A percentile compares a stretch with the other conserved stretches of the same genome.
phyloP scores from a whole-genome alignment of 2,888 invertebrate genomes.

The Meteorus cinctellus region DNA sequence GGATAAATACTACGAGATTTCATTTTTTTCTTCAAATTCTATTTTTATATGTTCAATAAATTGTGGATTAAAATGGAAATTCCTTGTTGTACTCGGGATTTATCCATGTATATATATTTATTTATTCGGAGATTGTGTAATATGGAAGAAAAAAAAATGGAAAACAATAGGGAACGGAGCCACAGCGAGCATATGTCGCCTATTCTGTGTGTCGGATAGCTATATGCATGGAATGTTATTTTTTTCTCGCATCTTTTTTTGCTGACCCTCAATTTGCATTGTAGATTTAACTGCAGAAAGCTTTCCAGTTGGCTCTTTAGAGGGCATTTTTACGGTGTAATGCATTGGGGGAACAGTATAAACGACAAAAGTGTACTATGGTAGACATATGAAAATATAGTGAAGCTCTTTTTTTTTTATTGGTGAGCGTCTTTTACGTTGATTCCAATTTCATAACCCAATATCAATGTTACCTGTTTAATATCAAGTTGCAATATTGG shows the following conservation, averaged over 20 bases:
- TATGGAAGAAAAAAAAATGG: slow-evolving; percentile 43
- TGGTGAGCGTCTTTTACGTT: background rate
- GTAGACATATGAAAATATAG: background rate
- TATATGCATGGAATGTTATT: slow-evolving; percentile 51
- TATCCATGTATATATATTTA: slow-evolving; percentile 12
- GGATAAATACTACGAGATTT: background rate
- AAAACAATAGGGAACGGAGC: slow-evolving; percentile 23
- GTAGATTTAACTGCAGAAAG: slow-evolving; percentile 64
- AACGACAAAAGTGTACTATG: slow-evolving; percentile 5
- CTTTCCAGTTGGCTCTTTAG: slow-evolving; percentile 58
- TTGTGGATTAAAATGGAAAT: slow-evolving; percentile 60
- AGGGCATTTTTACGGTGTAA: slow-evolving; percentile 58
- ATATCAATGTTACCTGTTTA: no score
- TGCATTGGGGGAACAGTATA: slow-evolving; percentile 42
- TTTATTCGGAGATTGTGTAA: slow-evolving; percentile 55
- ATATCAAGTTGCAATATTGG: background rate
- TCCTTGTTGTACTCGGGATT: slow-evolving; percentile 49
- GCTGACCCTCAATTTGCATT: slow-evolving; percentile 62
- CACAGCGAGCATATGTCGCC: slow-evolving; percentile 58
- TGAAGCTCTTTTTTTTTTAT: background rate
- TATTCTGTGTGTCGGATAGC: slow-evolving; percentile 52
- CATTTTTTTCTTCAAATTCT: background rate
- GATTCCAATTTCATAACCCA: background rate
- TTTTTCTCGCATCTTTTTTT: slow-evolving; percentile 48
- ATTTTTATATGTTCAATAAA: slow-evolving; percentile 49